phyloP scores from a whole-genome alignment of 92 coral and sea anemone genomes.

The Pocillopora grandis region DNA sequence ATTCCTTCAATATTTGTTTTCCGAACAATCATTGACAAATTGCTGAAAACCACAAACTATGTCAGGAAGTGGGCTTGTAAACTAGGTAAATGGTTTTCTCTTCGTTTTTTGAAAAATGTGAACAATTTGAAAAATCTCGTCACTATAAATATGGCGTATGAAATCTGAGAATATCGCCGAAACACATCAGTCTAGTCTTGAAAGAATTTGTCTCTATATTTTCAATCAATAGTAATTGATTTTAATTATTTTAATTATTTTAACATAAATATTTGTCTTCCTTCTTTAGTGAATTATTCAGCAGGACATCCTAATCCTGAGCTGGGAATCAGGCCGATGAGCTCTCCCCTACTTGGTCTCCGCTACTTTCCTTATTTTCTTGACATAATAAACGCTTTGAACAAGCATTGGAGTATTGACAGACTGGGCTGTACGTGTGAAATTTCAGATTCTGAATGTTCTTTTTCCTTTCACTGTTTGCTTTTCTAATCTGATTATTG shows the following conservation, averaged over 20 bases:
- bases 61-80: constrained; percentile 1
- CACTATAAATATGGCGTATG: background rate
- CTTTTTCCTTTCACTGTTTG: too few relatives aligned
- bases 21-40: background rate
- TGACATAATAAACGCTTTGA: too few relatives aligned
- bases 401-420: too few relatives aligned
- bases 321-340: too few relatives aligned
- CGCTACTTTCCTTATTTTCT: too few relatives aligned
- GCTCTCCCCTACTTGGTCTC: too few relatives aligned
- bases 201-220: background rate
- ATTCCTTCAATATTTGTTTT: background rate
- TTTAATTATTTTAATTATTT: background rate
- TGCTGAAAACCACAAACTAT: background rate
- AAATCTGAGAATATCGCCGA: background rate
- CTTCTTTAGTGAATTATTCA: background rate
- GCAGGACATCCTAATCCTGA: background rate
- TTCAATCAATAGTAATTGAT: background rate
- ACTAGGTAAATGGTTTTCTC: background rate
- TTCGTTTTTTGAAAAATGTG: background rate
- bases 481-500: too few relatives aligned
- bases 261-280: background rate
- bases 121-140: constrained; percentile 15
- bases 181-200: background rate
- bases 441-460: too few relatives aligned
- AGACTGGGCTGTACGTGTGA: too few relatives aligned